These are phyloP conservation scores for Prenolepis imparis DNA, from an alignment of 2,888 invertebrate species.

Conservation along the genomic window DNA sequence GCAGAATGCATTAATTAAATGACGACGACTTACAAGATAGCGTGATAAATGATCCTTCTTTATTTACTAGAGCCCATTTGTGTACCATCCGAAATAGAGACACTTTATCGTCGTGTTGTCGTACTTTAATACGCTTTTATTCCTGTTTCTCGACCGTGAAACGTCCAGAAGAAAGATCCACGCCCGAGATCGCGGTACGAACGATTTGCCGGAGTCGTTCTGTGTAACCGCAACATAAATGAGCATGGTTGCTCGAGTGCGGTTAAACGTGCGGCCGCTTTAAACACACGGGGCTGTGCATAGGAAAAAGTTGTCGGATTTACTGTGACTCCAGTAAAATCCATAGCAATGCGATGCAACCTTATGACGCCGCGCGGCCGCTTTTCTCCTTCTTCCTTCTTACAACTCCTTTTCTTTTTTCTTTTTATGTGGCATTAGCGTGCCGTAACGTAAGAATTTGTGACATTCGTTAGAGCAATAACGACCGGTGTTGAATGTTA, in stretches of 20 bases:
- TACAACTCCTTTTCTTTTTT: slow-evolving; percentile 2
- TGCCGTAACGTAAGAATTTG: slow-evolving; percentile 27
- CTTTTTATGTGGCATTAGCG: slow-evolving; percentile 31
- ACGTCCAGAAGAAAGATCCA: slow-evolving; percentile 66
- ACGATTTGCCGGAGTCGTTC: slow-evolving; percentile 67
- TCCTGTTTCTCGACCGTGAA: slow-evolving; percentile 66
- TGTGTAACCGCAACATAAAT: slow-evolving; percentile 74
- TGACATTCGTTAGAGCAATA: slow-evolving; percentile 2
- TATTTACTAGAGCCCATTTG: slow-evolving; percentile 18
- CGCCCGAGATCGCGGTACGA: slow-evolving; percentile 64
- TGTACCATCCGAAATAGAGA: slow-evolving; percentile 60
- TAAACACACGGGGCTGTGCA: slow-evolving; percentile 63
- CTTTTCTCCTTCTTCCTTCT: neutral
- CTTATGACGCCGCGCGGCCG: slow-evolving; percentile 31
- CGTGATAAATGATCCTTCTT: slow-evolving; percentile 43
- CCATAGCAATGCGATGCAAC: slow-evolving; percentile 32
- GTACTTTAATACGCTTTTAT: slow-evolving; percentile 63
- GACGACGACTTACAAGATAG: slow-evolving; percentile 26
- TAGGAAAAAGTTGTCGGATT: slow-evolving; percentile 57
- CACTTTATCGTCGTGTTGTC: slow-evolving; percentile 62
- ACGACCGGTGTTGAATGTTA: neutral
- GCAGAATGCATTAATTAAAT: slow-evolving; percentile 37
- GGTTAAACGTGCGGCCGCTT: slow-evolving; percentile 59
- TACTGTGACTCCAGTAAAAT: slow-evolving; percentile 50
- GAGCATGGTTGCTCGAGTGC: slow-evolving; percentile 65